Evolutionary conservation across 2,113 vertebrate genomes (phyloP).

Genomic region (Muscicapa adusta): DNA sequence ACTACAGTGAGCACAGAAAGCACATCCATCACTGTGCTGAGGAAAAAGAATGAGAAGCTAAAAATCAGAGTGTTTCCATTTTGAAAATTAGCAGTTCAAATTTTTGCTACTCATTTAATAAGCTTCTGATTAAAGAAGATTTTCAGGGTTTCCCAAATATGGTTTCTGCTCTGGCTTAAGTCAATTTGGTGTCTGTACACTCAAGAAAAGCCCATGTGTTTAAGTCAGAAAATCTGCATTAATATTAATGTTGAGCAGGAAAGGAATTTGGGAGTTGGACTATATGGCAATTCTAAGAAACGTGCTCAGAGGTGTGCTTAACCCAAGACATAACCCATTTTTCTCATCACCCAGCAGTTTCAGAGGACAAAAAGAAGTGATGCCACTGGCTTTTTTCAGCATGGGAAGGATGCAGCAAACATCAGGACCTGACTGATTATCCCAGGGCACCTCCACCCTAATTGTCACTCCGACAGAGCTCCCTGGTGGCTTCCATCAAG

Average conservation of each 20-base stretch:
- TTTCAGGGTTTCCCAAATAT: conserved; percentile 18
- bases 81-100: conserved; percentile 18
- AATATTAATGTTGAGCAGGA: conserved; percentile 12
- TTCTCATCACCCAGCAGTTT: neutral
- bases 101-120: conserved; percentile 9
- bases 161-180: neutral
- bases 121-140: conserved; percentile 24
- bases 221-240: conserved; percentile 29
- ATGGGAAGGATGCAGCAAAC: neutral
- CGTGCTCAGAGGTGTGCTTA: neutral
- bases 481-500: neutral
- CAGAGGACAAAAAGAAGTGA: neutral
- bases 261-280: neutral
- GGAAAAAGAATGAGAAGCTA: neutral
- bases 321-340: neutral
- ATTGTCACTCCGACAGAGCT: neutral
- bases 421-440: rapidly evolving
- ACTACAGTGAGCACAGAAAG: neutral
- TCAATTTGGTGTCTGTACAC: neutral
- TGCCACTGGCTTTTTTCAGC: neutral
- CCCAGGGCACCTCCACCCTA: neutral
- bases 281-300: neutral
- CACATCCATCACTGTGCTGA: neutral
- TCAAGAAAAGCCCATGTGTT: neutral
- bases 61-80: neutral